Evolutionary conservation across 2,113 vertebrate species (phyloP).

Genomic region (Brachypteracias leptosomus): DNA sequence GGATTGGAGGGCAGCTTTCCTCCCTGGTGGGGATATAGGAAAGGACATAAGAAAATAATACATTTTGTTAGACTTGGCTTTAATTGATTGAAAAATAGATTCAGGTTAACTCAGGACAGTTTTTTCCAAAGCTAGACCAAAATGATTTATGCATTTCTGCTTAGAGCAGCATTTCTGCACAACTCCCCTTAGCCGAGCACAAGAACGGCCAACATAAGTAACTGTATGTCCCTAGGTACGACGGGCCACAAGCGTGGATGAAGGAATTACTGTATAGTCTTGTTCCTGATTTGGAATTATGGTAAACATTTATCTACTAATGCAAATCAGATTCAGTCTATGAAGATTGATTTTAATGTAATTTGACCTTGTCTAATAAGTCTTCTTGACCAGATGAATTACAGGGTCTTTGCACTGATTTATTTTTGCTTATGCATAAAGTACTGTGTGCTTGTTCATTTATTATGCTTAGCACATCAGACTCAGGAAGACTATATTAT

Average conservation of each 20-base stretch:
- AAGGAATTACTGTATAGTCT: slow-evolving; percentile 26
- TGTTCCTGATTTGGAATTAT: slow-evolving; percentile 52
- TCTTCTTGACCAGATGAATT: slow-evolving; percentile 55
- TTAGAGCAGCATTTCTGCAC: background rate
- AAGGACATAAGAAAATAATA: background rate
- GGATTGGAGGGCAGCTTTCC: background rate
- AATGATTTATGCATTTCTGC: background rate
- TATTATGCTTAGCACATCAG: slow-evolving; percentile 33
- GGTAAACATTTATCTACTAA: slow-evolving; percentile 58
- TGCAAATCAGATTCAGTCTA: slow-evolving; percentile 41
- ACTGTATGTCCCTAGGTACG: background rate
- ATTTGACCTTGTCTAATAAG: slow-evolving; percentile 61
- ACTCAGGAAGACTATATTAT: background rate
- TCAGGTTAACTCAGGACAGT: background rate
- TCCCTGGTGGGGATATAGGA: background rate
- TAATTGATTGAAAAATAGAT: background rate
- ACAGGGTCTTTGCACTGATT: slow-evolving; percentile 38
- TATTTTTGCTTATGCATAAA: slow-evolving; percentile 56
- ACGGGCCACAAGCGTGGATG: background rate
- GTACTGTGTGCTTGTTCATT: slow-evolving; percentile 14
- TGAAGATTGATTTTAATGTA: slow-evolving; percentile 37
- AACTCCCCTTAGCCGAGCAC: background rate
- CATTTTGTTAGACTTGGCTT: background rate
- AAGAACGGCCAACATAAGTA: background rate
- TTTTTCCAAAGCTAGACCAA: background rate